Percentiles rank a stretch among this genome's conserved stretches.
Evolutionary conservation across 2,888 invertebrate species (phyloP).

Genomic region (Chrysodeixis includens): DNA sequence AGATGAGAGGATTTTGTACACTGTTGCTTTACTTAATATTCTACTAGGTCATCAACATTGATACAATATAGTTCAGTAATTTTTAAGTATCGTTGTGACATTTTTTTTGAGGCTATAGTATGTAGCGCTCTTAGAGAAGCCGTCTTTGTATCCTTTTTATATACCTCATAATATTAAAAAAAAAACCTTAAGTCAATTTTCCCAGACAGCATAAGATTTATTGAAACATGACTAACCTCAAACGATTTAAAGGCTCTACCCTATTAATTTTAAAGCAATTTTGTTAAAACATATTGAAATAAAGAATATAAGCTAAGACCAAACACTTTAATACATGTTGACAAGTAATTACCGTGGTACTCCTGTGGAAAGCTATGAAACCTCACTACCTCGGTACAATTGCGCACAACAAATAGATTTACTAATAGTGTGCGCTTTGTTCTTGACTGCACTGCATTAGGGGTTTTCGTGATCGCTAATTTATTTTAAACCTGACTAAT

Average conservation of each 20-base stretch:
- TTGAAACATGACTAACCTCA: too few species aligned
- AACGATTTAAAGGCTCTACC: background rate
- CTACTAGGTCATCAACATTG: too few species aligned
- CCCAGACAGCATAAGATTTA: too few species aligned
- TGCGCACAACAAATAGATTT: slow-evolving; percentile 44
- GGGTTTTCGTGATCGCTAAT: slow-evolving; percentile 13
- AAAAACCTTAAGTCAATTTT: too few species aligned
- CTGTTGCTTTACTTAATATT: background rate
- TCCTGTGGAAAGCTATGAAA: slow-evolving; percentile 48
- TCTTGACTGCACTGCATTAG: slow-evolving; percentile 26
- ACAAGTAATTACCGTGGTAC: slow-evolving; percentile 54
- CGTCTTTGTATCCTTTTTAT: too few species aligned
- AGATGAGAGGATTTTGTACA: slow-evolving; percentile 2
- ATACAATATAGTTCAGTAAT: too few species aligned
- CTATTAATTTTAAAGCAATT: background rate
- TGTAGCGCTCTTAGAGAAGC: too few species aligned
- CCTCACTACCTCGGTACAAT: slow-evolving; percentile 36
- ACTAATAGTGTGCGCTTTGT: slow-evolving; percentile 37
- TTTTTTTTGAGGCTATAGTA: too few species aligned
- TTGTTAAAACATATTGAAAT: background rate
- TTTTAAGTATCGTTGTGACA: too few species aligned
- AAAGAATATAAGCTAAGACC: slow-evolving; percentile 24
- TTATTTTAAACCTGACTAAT: slow-evolving; percentile 14
- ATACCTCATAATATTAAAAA: too few species aligned
- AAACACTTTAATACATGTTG: slow-evolving; percentile 55